Evolutionary conservation across 2,113 vertebrate genomes (phyloP), one percentile per base, ranked within the genome.

Genomic region (Lathamus discolor): DNA sequence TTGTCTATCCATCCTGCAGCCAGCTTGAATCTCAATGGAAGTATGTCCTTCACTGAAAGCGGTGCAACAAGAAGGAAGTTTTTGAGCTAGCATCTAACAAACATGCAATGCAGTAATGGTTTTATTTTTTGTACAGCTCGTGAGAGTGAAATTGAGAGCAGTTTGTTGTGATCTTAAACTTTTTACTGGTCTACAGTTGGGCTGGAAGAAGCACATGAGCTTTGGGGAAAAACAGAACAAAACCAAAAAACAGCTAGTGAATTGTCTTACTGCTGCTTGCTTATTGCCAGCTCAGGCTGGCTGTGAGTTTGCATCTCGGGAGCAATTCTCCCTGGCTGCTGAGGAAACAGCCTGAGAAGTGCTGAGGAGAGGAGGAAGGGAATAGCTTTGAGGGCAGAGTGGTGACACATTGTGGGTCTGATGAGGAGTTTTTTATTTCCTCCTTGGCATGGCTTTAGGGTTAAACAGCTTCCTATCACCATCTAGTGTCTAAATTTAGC

Each of bases 31-130:
- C 22, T 72, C 11, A 49, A 0, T 66, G 41, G 7, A 72, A 31
- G 39, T 4, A 6, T 46, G 15, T n/a, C 29, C 27, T 82, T 92
- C 20, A 8, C 20, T 70, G 55, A 29, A n/a, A 7, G 48, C 24
- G 55, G 28, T 37, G 48, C 24, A 35, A 0, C 22, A 46, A 43
- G 29, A 35, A 24, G 9, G 7, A 11, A 59, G 33, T 10, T 73
- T 7, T 33, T 44, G n/a, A 90, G 24, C 28, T 75, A 16, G 7
- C 4, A 0, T 8, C 5, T 27, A 52, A 17, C 29, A 84, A 43
- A 63, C 10, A 3, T 0, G 0, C 13, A 17, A 13, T 6, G 1
- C 3, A 4, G 19, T 84, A 11, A 11, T 46, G 23, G 33, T 12
- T 62, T 8, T 52, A n/a, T 57, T 20, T 23, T 15, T 20, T 27